A percentile compares a stretch with the other conserved stretches of the same genome.
Evolutionary conservation across 2,797 vertebrate species (phyloP).

Genomic region (Catamblyrhynchus diadema): DNA sequence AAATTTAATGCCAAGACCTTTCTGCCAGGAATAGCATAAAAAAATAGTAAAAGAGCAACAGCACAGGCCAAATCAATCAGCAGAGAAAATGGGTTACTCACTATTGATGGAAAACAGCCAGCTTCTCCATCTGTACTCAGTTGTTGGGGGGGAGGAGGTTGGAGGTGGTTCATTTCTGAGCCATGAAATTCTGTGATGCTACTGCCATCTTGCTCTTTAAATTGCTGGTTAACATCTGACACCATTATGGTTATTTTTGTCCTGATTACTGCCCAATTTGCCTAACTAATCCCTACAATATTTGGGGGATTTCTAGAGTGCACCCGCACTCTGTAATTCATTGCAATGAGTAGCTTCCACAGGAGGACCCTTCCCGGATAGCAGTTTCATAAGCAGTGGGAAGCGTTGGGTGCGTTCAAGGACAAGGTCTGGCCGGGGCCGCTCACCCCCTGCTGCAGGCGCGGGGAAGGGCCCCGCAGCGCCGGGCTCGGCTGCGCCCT

Average conservation of each 20-base stretch:
- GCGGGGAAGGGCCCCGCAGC: background rate
- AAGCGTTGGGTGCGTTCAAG: no score
- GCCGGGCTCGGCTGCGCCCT: background rate
- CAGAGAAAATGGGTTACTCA: constrained; percentile 33
- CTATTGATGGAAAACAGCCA: constrained; percentile 30
- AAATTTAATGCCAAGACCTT: background rate
- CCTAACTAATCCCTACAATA: background rate
- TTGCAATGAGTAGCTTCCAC: background rate
- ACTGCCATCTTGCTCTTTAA: background rate
- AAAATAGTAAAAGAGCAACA: background rate
- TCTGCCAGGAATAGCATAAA: background rate
- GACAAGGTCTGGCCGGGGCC: background rate
- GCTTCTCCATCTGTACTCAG: background rate
- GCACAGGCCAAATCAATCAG: constrained; percentile 35
- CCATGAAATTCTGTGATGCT: background rate
- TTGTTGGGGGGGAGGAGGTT: background rate
- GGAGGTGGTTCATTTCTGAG: background rate
- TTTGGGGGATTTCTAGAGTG: background rate
- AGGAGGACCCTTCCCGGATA: background rate
- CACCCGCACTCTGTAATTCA: background rate
- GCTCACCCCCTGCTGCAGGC: background rate
- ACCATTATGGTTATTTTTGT: background rate
- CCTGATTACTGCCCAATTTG: background rate
- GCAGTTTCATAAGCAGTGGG: background rate
- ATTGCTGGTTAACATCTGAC: background rate